Evolutionary conservation across 2,888 invertebrate species (phyloP), one percentile per base, ranked within the genome.

Genomic region (Brachylomia viminalis): DNA sequence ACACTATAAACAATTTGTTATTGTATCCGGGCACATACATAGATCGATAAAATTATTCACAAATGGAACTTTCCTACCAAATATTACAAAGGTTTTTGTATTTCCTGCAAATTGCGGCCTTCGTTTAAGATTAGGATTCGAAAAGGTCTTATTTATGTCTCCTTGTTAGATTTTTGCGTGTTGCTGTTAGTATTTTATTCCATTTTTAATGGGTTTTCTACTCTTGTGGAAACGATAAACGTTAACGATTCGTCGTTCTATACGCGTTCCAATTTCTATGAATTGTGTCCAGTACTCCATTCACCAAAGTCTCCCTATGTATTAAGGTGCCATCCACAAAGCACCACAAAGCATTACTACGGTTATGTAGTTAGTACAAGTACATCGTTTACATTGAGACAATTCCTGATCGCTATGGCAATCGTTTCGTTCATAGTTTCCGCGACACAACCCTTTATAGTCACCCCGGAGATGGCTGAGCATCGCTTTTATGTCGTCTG

Each of bases 391-490:
- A 67, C 58, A 56, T 54, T 20, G 66, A 72, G 73, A 71, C 65
- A 30, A 56, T 77, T 76, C 74, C 69, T 75, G 76, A 79, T 71
- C 65, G 59, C 56, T 27, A 72, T 58, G 62, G 68, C 56, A 70
- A 80, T 83, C 61, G 75, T 64, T 69, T 73, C 65, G 72, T 47
- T 86, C 86, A 92, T 94, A 91, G 92, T 93, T 95, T 95, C 95
- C 95, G 87, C 91, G 82, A 94, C 94, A 93, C 91, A 91, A 92
- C 92, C 93, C 91, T 95, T 95, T 94, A 95, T 92, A 90, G 91
- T 88, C 87, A 87, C 89, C 87, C 84, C 85, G 81, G 88, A 89
- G 88, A 89, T 87, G 87, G 80, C 87, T 90, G 83, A 90, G 88
- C 90, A 86, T 86, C 87, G 88, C 77, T 87, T 90, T 88, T 86